Evolutionary conservation across 2,888 invertebrate species (phyloP).

Genomic region (Tuta absoluta): DNA sequence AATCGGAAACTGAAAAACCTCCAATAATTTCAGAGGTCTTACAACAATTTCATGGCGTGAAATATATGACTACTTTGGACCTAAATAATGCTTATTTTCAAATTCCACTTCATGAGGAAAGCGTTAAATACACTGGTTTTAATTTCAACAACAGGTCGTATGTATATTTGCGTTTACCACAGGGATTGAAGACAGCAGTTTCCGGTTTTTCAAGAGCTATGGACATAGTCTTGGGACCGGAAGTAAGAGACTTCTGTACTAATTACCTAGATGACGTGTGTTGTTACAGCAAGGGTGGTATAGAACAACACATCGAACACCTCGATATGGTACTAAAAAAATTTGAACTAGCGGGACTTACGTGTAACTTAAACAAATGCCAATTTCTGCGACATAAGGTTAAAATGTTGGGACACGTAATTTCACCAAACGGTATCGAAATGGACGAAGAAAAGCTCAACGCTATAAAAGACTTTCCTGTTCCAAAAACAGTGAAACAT

Average conservation of each 20-base stretch:
- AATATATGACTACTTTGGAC: constrained; percentile 36
- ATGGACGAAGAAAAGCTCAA: constrained; percentile 32
- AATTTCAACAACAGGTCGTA: constrained; percentile 30
- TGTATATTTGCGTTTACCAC: constrained; percentile 28
- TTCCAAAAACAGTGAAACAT: constrained; percentile 31
- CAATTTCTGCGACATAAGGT: constrained; percentile 25
- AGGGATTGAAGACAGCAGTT: constrained; percentile 33
- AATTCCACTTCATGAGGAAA: constrained; percentile 24
- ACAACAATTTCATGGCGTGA: constrained; percentile 36
- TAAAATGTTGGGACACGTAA: constrained; percentile 29
- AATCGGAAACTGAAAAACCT: constrained; percentile 41
- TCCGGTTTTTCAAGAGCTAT: constrained; percentile 28
- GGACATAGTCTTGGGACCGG: constrained; percentile 27
- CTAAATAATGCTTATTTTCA: constrained; percentile 39
- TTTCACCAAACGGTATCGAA: constrained; percentile 24
- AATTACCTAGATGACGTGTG: constrained; percentile 34
- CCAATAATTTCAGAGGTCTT: constrained; percentile 36
- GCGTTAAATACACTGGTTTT: constrained; percentile 33
- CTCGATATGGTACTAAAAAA: constrained; percentile 22
- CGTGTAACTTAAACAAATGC: constrained; percentile 31
- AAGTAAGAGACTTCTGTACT: constrained; percentile 28
- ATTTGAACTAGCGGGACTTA: constrained; percentile 25
- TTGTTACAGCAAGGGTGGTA: constrained; percentile 22
- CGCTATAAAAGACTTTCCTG: constrained; percentile 39
- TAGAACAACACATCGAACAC: constrained; percentile 29